phyloP scores from a whole-genome alignment of 2,113 vertebrate species.

The Caretta caretta region DNA sequence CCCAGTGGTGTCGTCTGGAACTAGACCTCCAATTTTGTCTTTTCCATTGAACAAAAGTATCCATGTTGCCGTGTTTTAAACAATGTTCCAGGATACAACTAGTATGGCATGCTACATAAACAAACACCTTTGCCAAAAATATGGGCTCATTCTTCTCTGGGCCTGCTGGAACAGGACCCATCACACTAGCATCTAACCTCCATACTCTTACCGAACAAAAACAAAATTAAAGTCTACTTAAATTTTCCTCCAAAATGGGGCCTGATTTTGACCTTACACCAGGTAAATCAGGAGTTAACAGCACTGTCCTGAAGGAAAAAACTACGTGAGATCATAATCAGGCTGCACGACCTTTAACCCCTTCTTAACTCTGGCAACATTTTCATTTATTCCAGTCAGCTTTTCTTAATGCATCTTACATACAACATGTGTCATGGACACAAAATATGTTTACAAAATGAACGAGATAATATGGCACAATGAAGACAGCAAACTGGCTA shows the following conservation, averaged over 20 bases:
- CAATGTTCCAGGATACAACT: neutral
- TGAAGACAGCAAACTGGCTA: neutral
- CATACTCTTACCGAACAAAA: neutral
- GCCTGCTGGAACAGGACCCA: too few relatives aligned
- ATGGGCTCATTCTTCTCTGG: neutral
- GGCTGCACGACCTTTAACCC: neutral
- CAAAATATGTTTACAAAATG: neutral
- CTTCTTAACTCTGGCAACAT: neutral
- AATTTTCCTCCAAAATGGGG: neutral
- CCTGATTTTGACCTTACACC: neutral
- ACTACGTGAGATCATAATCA: neutral
- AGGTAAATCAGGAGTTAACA: neutral
- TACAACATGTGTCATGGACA: neutral
- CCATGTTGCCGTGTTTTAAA: neutral
- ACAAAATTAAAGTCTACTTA: neutral
- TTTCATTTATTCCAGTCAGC: neutral
- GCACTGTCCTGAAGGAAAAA: neutral
- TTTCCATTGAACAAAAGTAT: neutral
- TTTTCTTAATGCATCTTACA: neutral
- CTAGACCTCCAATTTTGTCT: neutral
- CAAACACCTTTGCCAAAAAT: neutral
- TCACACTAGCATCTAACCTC: neutral
- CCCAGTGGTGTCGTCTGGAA: neutral
- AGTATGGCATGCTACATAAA: neutral
- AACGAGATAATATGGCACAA: neutral